Base-by-base conservation (phyloP, 1,140 invertebrate genomes). In the Drosophila parabipectinata region DNA sequence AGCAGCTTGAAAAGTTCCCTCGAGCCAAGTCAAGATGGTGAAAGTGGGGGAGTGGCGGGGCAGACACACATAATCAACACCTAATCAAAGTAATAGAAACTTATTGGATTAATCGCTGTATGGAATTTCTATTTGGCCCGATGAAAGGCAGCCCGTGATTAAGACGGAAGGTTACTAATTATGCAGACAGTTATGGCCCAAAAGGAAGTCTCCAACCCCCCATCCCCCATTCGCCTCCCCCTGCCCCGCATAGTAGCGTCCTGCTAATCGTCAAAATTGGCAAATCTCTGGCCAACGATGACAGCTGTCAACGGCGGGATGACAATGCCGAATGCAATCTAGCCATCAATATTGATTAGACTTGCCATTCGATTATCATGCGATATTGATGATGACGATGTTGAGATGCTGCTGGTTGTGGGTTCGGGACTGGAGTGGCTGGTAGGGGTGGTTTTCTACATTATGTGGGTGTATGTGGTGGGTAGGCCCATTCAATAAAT, bases 71-170 rank as follows among this genome's bases (percentile, higher is more conserved):
- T 85, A 85, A 85, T 85, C 81, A 85, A 85, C 81, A 85, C 81
- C 81, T 85, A 87, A 85, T 85, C 77, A 85, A 85, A 87, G 81
- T 81, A 85, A 85, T 85, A 85, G 82, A 85, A 85, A 85, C 81
- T 85, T 87, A 85, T 85, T 85, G 82, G 78, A 85, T 85, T 87
- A 85, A 85, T 85, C 77, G 81, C 64, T 59, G 68, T 72, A 71
- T 72, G 61, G 73, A 77, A 81, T 78, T 87, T 81, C 72, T 77
- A 81, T 77, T 80, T 81, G 73, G n/a, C 8, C 67, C 78, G 52
- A 73, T 74, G 51, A 61, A 61, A 61, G 55, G 58, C 45, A 7
- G 3, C 41, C 64, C 54, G 62, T 77, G 69, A 75, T 78, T 80
- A 24, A 37, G 47, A 37, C 3, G 9, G 28, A 10, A 15, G 26